Percentiles rank a stretch among this genome's conserved stretches.
Conservation (phyloP, 2,113 vertebrate species). For the Scytalopus superciliaris region DNA sequence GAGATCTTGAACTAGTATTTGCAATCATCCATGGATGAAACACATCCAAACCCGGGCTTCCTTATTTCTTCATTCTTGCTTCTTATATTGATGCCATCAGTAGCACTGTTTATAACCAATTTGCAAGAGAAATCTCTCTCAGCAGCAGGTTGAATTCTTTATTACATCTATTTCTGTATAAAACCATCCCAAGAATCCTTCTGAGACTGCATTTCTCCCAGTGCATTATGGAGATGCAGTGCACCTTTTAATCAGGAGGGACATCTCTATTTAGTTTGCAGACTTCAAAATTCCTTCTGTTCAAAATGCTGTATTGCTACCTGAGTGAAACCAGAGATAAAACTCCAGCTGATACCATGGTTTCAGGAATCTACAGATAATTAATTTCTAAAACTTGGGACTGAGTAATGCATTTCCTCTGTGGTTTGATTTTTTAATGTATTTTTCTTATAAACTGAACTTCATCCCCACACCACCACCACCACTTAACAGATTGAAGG, state of each 20-base stretch:
- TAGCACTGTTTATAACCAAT: background rate
- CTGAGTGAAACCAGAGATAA: background rate
- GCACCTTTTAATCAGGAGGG: background rate
- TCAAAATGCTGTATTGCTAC: background rate
- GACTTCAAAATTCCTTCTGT: conserved; percentile 20
- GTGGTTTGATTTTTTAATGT: background rate
- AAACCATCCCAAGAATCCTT: background rate
- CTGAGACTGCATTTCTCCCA: background rate
- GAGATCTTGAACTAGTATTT: background rate
- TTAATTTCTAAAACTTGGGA: conserved; percentile 48
- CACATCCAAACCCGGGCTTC: background rate
- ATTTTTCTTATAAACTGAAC: background rate
- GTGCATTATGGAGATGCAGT: background rate
- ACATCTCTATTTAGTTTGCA: conserved; percentile 9
- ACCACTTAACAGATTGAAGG: background rate
- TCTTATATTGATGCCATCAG: background rate
- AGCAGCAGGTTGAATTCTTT: background rate
- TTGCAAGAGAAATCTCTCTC: background rate
- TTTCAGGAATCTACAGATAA: background rate
- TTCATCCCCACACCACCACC: background rate
- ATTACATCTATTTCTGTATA: background rate
- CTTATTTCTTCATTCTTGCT: background rate
- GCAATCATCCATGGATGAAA: background rate
- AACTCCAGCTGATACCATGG: background rate
- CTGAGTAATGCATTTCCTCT: conserved; percentile 7